Evolutionary conservation across 2,888 invertebrate genomes (phyloP).

Genomic region (Eupeodes luniger): DNA sequence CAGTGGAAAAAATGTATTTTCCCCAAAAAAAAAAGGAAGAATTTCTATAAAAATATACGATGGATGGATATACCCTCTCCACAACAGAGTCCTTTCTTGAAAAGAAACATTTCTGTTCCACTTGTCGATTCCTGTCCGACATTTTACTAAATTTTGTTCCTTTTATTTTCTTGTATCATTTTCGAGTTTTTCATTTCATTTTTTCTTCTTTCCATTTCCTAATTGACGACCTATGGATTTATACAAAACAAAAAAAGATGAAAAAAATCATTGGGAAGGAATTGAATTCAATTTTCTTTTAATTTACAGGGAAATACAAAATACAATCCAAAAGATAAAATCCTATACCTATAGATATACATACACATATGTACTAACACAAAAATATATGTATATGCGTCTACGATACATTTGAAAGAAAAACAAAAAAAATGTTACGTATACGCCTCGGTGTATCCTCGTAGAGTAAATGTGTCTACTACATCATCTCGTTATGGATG

Average conservation of each 20-base stretch:
- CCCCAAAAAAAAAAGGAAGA: neutral
- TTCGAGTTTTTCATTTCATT: constrained; percentile 37
- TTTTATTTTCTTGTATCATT: constrained; percentile 5
- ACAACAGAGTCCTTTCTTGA: neutral
- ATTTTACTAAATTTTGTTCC: constrained; percentile 20
- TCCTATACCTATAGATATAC: neutral
- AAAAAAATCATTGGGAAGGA: constrained; percentile 35
- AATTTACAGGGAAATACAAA: constrained; percentile 61
- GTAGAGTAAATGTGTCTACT: constrained; percentile 14
- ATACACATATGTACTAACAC: constrained; percentile 1
- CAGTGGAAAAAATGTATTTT: constrained; percentile 47
- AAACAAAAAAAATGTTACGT: constrained; percentile 20
- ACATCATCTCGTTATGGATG: constrained; percentile 23
- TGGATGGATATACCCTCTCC: neutral
- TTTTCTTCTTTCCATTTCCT: constrained; percentile 54
- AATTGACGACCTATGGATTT: constrained; percentile 59
- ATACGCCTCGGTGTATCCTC: constrained; percentile 18
- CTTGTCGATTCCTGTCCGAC: constrained; percentile 31
- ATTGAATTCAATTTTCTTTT: constrained; percentile 67
- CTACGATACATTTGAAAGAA: neutral
- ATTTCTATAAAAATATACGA: neutral
- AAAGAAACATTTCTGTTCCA: constrained; percentile 24
- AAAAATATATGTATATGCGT: neutral
- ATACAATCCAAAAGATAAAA: constrained; percentile 6
- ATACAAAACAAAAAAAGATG: neutral